Evolutionary conservation across 2,888 invertebrate species (phyloP).

Genomic region (Dasypolia templi): DNA sequence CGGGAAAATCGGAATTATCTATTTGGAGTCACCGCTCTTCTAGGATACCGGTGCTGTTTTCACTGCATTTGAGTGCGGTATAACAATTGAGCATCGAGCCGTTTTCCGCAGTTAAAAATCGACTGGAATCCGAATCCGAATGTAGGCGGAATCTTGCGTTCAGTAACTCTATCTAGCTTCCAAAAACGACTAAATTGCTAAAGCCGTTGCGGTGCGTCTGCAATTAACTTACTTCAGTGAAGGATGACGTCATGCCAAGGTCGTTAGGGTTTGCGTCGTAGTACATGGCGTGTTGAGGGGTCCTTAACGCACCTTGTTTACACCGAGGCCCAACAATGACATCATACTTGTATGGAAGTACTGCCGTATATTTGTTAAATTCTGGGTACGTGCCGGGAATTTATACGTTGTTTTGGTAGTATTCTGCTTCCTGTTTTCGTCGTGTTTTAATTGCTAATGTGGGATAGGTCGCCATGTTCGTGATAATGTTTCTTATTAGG

Average conservation of each 20-base stretch:
- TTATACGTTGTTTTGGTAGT: constrained; percentile 25
- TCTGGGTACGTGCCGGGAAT: constrained; percentile 28
- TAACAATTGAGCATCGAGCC: neutral
- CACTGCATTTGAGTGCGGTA: neutral
- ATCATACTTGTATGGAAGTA: constrained; percentile 43
- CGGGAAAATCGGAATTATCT: neutral
- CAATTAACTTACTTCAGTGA: constrained; percentile 6
- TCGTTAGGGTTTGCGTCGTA: constrained; percentile 40
- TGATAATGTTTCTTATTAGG: neutral
- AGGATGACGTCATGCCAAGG: constrained; percentile 34
- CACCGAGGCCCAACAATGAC: constrained; percentile 34
- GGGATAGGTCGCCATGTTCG: neutral
- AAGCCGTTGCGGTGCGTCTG: neutral
- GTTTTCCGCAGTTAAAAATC: neutral
- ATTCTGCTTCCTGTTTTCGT: constrained; percentile 32
- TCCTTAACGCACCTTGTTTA: constrained; percentile 55
- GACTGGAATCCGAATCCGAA: neutral
- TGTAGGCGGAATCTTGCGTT: neutral
- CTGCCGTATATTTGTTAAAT: constrained; percentile 31
- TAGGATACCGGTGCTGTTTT: neutral
- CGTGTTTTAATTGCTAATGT: neutral
- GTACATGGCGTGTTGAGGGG: constrained; percentile 54
- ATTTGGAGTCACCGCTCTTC: neutral
- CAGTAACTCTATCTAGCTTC: neutral
- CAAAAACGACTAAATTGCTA: neutral